These are phyloP conservation scores for Homarus gammarus DNA, from an alignment of 2,888 invertebrate genomes.

Conservation along the genomic window DNA sequence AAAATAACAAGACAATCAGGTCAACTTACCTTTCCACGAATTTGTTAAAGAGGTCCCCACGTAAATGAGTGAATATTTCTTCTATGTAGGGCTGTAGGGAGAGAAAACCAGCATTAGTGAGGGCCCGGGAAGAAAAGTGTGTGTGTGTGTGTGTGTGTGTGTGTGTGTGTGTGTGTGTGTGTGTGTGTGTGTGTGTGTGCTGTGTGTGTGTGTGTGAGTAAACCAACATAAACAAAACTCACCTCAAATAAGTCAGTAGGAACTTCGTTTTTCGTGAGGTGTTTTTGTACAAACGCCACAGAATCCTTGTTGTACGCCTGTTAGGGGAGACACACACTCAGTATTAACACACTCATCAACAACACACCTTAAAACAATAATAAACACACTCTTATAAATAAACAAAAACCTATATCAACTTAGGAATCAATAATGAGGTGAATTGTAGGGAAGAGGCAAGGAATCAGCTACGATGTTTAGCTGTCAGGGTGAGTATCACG, in stretches of 20 bases:
- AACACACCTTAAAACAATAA: too few relatives aligned
- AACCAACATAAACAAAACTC: constrained; percentile 78
- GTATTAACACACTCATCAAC: background rate
- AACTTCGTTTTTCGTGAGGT: constrained; percentile 97
- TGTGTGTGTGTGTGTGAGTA: constrained; percentile 11
- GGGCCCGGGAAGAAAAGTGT: background rate
- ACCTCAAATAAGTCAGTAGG: constrained; percentile 99
- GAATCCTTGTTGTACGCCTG: constrained; percentile 99
- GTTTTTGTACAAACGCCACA: constrained; percentile 97
- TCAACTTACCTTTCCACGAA: constrained; percentile 96
- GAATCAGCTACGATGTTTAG: too few relatives aligned
- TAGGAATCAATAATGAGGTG: background rate
- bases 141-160: constrained; percentile 25
- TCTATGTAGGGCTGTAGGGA: constrained; percentile 96
- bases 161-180: constrained; percentile 8
- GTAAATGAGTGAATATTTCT: constrained; percentile 98
- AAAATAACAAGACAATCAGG: too few relatives aligned
- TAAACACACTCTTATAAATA: background rate
- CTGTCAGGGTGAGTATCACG: too few relatives aligned
- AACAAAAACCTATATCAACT: background rate
- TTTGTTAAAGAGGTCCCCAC: constrained; percentile 97
- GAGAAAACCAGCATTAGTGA: constrained; percentile 64
- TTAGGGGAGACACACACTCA: constrained; percentile 77
- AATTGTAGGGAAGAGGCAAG: background rate
- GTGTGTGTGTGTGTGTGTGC: too few relatives aligned